phyloP scores from a whole-genome alignment of 2,888 invertebrate species.

The Lasioglossum vierecki region DNA sequence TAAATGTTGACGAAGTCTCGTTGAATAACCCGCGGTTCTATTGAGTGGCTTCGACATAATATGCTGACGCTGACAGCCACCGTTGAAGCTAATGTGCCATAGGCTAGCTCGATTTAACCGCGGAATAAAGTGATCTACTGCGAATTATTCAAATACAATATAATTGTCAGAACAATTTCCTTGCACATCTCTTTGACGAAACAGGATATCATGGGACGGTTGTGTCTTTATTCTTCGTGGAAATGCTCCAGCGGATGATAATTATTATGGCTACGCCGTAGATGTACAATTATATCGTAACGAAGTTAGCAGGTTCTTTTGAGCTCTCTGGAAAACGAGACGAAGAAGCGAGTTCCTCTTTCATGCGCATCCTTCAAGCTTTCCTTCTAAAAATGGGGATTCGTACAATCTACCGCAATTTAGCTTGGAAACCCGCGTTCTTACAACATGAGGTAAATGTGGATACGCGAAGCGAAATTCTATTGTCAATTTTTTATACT shows the following conservation, averaged over 20 bases:
- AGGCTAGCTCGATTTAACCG: not conserved
- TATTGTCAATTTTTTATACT: not conserved
- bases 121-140: not conserved
- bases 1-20: conserved; percentile 24
- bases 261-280: not conserved
- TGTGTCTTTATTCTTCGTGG: not conserved
- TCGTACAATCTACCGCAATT: not conserved
- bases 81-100: not conserved
- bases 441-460: no score
- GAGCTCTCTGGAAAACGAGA: not conserved
- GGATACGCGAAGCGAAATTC: not conserved
- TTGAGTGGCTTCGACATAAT: not conserved
- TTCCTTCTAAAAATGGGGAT: not conserved
- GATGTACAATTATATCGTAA: not conserved
- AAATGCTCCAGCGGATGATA: not conserved
- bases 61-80: not conserved
- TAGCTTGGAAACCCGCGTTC: not conserved
- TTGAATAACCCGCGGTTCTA: conserved; percentile 26
- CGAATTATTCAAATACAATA: not conserved
- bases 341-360: not conserved
- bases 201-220: not conserved
- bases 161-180: not conserved
- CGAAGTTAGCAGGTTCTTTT: not conserved
- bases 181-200: not conserved
- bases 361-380: not conserved